These are phyloP conservation scores for Noctua comes DNA, from an alignment of 2,888 invertebrate genomes.

Conservation along the genomic window DNA sequence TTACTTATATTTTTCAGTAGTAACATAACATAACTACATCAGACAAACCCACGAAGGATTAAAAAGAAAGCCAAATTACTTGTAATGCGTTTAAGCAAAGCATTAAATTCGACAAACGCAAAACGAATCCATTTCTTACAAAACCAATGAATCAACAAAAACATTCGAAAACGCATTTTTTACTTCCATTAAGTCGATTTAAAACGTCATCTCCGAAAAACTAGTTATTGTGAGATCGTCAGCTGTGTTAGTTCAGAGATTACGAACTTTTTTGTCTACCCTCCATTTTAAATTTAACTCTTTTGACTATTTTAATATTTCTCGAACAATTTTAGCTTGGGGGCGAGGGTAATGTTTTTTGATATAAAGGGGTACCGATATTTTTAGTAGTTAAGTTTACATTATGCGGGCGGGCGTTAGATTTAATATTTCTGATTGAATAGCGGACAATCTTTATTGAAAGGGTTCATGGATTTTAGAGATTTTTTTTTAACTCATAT, in stretches of 20 bases:
- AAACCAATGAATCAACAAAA: constrained; percentile 57
- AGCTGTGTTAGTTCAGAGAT: constrained; percentile 89
- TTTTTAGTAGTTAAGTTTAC: constrained; percentile 76
- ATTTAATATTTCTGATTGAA: constrained; percentile 79
- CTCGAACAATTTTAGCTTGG: constrained; percentile 85
- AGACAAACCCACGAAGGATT: constrained; percentile 4
- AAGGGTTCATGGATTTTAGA: constrained; percentile 73
- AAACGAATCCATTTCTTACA: constrained; percentile 55
- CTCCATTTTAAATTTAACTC: constrained; percentile 89
- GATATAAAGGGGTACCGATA: constrained; percentile 80
- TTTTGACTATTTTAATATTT: constrained; percentile 90
- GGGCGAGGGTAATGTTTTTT: constrained; percentile 85
- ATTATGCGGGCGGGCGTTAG: constrained; percentile 82
- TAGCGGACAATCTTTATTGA: constrained; percentile 69
- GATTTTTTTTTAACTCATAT: constrained; percentile 62
- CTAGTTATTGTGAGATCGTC: constrained; percentile 78
- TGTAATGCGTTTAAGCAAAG: background rate
- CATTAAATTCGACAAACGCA: constrained; percentile 51
- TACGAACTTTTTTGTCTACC: constrained; percentile 82
- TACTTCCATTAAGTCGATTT: constrained; percentile 59
- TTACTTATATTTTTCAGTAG: background rate
- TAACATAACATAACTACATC: too few relatives aligned
- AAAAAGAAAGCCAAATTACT: constrained; percentile 12
- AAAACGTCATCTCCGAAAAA: constrained; percentile 63
- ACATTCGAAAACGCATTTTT: constrained; percentile 42